A percentile compares a stretch with the other conserved stretches of the same genome.
Conservation (phyloP, 1,140 invertebrate genomes). For the Lycorma delicatula region DNA sequence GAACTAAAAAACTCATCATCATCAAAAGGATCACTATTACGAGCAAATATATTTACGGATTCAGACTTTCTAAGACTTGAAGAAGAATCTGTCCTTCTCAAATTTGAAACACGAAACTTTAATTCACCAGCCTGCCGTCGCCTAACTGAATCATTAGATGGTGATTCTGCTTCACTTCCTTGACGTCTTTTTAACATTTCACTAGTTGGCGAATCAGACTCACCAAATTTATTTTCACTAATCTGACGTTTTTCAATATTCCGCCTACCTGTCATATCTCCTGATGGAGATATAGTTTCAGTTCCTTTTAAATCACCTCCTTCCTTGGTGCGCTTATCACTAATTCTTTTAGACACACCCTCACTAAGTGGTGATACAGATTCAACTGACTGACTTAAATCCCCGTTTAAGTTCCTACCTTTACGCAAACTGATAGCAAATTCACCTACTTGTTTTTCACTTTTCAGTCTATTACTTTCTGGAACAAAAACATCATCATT, state of each 20-base stretch:
- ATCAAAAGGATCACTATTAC: constrained; percentile 73
- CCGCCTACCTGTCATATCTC: neutral
- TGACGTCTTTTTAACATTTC: constrained; percentile 1
- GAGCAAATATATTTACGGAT: constrained; percentile 76
- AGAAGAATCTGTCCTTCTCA: constrained; percentile 37
- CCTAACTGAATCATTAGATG: neutral
- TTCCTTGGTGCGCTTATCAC: constrained; percentile 12
- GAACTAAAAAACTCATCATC: constrained; percentile 71
- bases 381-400: no score
- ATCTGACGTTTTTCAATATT: neutral
- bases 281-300: neutral
- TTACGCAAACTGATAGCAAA: no score
- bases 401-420: no score
- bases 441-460: no score
- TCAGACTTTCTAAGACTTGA: constrained; percentile 57
- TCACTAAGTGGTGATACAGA: no score
- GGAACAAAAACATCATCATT: constrained; percentile 22
- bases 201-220: constrained; percentile 10
- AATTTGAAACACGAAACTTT: constrained; percentile 25
- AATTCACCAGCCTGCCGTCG: constrained; percentile 6
- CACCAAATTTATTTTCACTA: neutral
- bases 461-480: neutral
- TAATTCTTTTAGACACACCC: constrained; percentile 6
- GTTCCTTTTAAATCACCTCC: neutral
- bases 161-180: neutral